A percentile compares a stretch with the other conserved stretches of the same genome.
Evolutionary conservation across 2,113 vertebrate species (phyloP).

Genomic region (Gymnarchus niloticus): DNA sequence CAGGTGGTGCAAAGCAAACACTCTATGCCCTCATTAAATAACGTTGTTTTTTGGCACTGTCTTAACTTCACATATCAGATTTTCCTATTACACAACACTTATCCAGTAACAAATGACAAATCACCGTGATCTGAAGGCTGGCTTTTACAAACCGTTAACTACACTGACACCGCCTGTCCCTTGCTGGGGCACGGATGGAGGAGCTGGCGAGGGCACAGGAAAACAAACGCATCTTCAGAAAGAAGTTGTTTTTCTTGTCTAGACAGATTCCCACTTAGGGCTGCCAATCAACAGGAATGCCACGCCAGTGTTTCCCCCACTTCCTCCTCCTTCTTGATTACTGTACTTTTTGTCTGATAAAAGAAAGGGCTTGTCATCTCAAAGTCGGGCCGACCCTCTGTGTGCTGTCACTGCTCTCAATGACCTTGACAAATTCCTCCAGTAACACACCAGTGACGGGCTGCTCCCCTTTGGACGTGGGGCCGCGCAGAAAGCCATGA

Average conservation of each 20-base stretch:
- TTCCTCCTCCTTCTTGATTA: conserved; percentile 10
- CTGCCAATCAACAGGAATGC: conserved; percentile 8
- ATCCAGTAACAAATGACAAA: not conserved
- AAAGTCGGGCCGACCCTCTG: conserved; percentile 20
- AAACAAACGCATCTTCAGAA: conserved; percentile 27
- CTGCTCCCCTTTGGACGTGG: not conserved
- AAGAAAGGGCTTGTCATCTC: conserved; percentile 25
- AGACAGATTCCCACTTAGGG: conserved; percentile 23
- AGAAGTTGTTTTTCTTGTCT: conserved; percentile 26
- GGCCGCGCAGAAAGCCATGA: conserved; percentile 17
- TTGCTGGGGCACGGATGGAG: not conserved
- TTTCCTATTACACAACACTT: not conserved
- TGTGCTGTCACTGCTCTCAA: conserved; percentile 22
- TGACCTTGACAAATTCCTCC: conserved; percentile 26
- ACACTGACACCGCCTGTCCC: not conserved
- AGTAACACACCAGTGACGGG: conserved; percentile 17
- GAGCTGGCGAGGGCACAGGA: not conserved
- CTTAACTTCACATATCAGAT: not conserved
- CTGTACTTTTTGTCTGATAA: conserved; percentile 22
- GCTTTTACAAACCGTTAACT: conserved; percentile 6
- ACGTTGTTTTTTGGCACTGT: not conserved
- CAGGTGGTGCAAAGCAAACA: not conserved
- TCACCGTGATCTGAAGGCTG: not conserved
- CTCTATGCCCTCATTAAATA: not conserved
- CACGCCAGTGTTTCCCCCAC: conserved; percentile 2